A percentile compares a stretch with the other conserved stretches of the same genome.
Evolutionary conservation across 2,888 invertebrate species (phyloP).

Genomic region (Agriopis marginaria): DNA sequence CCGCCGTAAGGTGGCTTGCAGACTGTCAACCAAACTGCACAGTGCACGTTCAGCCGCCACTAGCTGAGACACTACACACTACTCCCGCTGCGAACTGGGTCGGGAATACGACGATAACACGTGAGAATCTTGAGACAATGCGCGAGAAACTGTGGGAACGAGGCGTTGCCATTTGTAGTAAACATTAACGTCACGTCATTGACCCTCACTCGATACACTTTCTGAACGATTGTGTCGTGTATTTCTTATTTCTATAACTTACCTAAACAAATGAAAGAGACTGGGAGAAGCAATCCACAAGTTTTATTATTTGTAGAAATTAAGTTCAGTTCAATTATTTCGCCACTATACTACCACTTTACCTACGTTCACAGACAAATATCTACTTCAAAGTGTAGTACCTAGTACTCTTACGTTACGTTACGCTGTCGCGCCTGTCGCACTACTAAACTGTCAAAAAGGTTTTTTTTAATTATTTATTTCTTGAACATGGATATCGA

Average conservation of each 20-base stretch:
- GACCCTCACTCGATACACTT: slow-evolving; percentile 59
- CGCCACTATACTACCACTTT: slow-evolving; percentile 49
- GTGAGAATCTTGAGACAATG: slow-evolving; percentile 81
- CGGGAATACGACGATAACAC: slow-evolving; percentile 68
- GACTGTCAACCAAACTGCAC: slow-evolving; percentile 59
- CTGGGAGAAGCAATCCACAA: slow-evolving; percentile 46
- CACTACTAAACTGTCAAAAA: slow-evolving; percentile 4
- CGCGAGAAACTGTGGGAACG: slow-evolving; percentile 83
- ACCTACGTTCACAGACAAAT: slow-evolving; percentile 13
- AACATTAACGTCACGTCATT: slow-evolving; percentile 84
- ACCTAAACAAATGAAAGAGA: slow-evolving; percentile 54
- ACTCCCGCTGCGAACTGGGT: slow-evolving; percentile 52
- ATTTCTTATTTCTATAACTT: slow-evolving; percentile 55
- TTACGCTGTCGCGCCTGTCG: no score
- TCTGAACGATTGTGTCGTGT: slow-evolving; percentile 49
- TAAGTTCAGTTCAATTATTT: slow-evolving; percentile 63
- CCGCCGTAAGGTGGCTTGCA: slow-evolving; percentile 45
- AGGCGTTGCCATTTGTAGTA: slow-evolving; percentile 86
- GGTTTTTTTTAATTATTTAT: no score
- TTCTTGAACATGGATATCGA: no score
- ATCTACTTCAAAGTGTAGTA: no score
- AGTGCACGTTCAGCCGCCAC: slow-evolving; percentile 51
- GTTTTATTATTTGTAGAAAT: slow-evolving; percentile 52
- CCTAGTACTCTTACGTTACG: no score
- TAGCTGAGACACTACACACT: slow-evolving; percentile 36